Evolutionary conservation across 2,888 invertebrate species (phyloP).

Genomic region (Odontothrips loti): DNA sequence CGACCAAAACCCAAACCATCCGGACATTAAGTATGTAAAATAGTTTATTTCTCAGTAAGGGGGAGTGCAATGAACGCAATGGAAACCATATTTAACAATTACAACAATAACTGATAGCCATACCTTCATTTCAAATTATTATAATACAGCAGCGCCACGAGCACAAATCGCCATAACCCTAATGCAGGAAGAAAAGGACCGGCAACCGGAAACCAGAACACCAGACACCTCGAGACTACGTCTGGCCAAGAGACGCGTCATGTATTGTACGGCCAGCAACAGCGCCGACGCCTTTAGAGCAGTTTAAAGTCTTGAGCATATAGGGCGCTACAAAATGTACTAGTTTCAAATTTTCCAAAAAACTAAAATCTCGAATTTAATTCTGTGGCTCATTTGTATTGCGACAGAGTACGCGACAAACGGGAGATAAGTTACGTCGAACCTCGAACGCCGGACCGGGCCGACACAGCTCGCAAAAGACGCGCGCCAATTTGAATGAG

Average conservation of each 20-base stretch:
- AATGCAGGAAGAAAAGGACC: constrained; percentile 16
- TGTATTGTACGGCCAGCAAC: background rate
- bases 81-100: background rate
- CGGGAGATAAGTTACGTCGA: background rate
- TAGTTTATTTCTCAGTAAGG: background rate
- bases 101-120: background rate
- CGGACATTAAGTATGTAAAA: background rate
- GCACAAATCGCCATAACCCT: constrained; percentile 11
- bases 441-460: background rate
- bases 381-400: no score
- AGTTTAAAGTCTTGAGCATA: background rate
- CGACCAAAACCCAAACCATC: background rate
- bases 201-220: background rate
- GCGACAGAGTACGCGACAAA: background rate
- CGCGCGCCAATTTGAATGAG: background rate
- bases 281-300: no score
- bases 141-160: background rate
- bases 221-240: background rate
- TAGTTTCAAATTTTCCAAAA: no score
- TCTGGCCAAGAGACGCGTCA: background rate
- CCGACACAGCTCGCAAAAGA: no score
- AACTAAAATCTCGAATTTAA: no score
- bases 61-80: background rate
- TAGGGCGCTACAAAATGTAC: background rate
- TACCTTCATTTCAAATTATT: background rate